phyloP scores from a whole-genome alignment of 2,888 invertebrate genomes.

The Rhogogaster chlorosoma region DNA sequence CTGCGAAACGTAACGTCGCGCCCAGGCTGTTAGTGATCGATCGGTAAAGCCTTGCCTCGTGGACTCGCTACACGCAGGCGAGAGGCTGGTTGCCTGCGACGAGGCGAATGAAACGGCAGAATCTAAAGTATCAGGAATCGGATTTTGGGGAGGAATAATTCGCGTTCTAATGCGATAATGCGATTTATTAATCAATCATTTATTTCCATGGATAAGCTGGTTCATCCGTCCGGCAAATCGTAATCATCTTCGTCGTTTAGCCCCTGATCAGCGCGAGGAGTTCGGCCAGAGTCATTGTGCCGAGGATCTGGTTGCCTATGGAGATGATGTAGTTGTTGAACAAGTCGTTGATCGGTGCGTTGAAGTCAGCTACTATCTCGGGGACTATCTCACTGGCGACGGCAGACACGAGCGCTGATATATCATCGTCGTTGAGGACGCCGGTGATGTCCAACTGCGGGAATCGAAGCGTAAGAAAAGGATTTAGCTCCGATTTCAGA shows the following conservation, averaged over 20 bases:
- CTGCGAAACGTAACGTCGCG: background rate
- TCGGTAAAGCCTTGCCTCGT: background rate
- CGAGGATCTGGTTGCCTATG: background rate
- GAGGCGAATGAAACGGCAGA: background rate
- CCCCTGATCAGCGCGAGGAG: background rate
- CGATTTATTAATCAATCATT: no score
- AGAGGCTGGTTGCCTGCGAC: background rate
- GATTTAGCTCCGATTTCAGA: background rate
- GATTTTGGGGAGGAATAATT: background rate
- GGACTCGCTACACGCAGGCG: background rate
- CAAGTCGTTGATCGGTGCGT: background rate
- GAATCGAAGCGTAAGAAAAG: background rate
- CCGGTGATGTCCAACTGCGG: constrained; percentile 22
- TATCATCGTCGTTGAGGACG: constrained; percentile 12
- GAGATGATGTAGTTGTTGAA: constrained; percentile 41
- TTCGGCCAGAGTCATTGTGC: constrained; percentile 25
- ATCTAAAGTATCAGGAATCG: no score
- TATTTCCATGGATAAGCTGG: no score
- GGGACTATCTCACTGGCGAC: constrained; percentile 24
- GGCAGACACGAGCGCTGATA: background rate
- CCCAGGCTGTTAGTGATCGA: background rate
- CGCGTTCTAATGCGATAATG: no score
- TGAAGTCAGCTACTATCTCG: background rate
- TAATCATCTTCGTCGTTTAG: background rate
- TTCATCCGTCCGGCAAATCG: background rate